phyloP scores from a whole-genome alignment of 2,888 invertebrate genomes.

The Erebia aethiops region DNA sequence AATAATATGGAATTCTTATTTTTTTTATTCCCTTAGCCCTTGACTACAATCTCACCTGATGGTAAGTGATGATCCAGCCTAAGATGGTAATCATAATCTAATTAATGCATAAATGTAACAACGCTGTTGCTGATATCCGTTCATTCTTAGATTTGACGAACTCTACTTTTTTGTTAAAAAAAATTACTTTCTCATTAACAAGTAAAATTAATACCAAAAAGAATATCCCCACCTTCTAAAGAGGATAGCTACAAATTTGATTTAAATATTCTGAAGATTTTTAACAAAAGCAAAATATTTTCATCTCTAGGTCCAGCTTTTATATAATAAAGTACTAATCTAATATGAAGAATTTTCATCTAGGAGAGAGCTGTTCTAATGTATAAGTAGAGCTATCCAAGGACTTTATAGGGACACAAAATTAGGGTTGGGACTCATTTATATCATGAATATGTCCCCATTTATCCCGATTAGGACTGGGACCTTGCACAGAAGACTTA shows the following conservation, averaged over 20 bases:
- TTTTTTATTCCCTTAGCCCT: too few relatives aligned
- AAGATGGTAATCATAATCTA: too few relatives aligned
- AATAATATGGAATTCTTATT: neutral
- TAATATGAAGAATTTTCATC: conserved; percentile 11
- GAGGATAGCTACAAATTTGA: too few relatives aligned
- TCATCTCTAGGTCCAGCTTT: neutral
- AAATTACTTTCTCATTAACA: too few relatives aligned
- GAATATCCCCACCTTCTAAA: too few relatives aligned
- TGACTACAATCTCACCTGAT: too few relatives aligned
- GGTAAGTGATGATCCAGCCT: too few relatives aligned
- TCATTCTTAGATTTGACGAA: too few relatives aligned
- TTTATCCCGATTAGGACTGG: conserved; percentile 36
- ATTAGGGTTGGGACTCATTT: conserved; percentile 38
- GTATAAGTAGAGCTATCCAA: conserved; percentile 26
- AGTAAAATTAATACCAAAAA: too few relatives aligned
- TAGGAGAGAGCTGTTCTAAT: conserved; percentile 11
- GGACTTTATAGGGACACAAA: conserved; percentile 38
- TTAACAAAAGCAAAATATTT: neutral
- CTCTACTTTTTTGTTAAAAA: too few relatives aligned
- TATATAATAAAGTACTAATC: conserved; percentile 1
- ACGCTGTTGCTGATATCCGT: too few relatives aligned
- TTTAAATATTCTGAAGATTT: neutral
- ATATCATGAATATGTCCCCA: conserved; percentile 39
- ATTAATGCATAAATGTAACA: too few relatives aligned
- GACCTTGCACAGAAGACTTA: conserved; percentile 30